A percentile compares a stretch with the other conserved stretches of the same genome.
These are phyloP conservation scores for Zeus faber DNA, from an alignment of 2,113 vertebrate species.

Conservation along the genomic window DNA sequence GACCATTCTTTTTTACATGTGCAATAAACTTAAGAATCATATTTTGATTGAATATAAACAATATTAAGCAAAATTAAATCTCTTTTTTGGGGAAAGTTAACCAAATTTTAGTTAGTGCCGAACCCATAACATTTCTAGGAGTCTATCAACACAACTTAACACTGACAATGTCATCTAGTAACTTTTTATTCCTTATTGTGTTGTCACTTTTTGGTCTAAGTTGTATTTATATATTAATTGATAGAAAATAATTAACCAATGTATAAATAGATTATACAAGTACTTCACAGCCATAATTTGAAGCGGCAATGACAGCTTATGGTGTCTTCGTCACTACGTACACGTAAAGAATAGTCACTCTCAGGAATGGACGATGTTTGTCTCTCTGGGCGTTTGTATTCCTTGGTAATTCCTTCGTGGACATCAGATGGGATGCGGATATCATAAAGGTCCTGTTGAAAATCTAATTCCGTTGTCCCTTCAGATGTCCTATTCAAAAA, in stretches of 20 bases:
- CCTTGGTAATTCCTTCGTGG: conserved; percentile 69
- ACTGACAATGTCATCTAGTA: too few relatives aligned
- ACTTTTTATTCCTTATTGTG: too few relatives aligned
- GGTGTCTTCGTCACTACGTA: conserved; percentile 30
- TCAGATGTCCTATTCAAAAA: conserved; percentile 81
- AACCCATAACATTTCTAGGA: too few relatives aligned
- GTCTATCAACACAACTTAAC: background rate
- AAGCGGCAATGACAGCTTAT: background rate
- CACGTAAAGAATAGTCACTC: conserved; percentile 80
- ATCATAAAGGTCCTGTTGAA: conserved; percentile 85
- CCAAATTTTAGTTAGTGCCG: too few relatives aligned
- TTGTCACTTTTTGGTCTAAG: background rate
- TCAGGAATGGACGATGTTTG: conserved; percentile 78
- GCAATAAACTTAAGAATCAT: too few relatives aligned
- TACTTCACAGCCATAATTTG: background rate
- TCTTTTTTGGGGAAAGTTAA: too few relatives aligned
- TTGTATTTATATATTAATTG: background rate
- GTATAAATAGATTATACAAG: background rate
- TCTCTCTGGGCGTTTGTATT: conserved; percentile 72
- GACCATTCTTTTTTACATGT: too few relatives aligned
- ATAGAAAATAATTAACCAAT: background rate
- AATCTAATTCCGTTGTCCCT: conserved; percentile 86
- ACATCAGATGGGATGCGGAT: conserved; percentile 86
- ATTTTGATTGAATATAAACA: too few relatives aligned
- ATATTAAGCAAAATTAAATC: too few relatives aligned